Percentiles rank a stretch among this genome's conserved stretches.
These are phyloP conservation scores for Malurus splendens DNA, from an alignment of 2,797 vertebrate genomes.

Conservation along the genomic window DNA sequence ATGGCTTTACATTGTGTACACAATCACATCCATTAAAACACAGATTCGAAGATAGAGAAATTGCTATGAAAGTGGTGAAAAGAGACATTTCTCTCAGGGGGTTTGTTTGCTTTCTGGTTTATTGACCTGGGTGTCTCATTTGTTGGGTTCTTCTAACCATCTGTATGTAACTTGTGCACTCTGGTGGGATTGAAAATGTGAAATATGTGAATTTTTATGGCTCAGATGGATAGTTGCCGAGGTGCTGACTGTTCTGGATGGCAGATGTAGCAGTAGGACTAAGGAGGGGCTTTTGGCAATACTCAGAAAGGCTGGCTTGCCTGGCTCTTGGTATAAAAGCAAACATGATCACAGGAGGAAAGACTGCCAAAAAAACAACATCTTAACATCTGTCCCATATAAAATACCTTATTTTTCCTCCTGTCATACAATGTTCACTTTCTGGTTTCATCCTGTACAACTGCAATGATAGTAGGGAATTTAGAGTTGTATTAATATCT, in stretches of 20 bases:
- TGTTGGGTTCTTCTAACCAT: conserved; percentile 14
- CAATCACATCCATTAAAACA: neutral
- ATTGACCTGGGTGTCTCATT: conserved; percentile 26
- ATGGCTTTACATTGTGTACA: neutral
- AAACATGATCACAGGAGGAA: neutral
- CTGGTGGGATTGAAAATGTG: conserved; percentile 14
- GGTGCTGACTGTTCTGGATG: conserved; percentile 26
- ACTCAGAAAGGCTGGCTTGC: neutral
- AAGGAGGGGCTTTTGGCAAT: neutral
- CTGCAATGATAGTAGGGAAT: neutral
- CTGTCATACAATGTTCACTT: neutral
- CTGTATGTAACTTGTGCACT: neutral
- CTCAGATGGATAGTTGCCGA: neutral
- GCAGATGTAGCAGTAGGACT: conserved; percentile 31
- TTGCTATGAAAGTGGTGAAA: neutral
- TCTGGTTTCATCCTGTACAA: neutral
- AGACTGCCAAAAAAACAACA: neutral
- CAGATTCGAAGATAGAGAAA: neutral
- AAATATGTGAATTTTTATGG: conserved; percentile 35
- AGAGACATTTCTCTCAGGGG: neutral
- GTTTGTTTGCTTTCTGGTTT: conserved; percentile 11
- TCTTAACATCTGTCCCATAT: conserved; percentile 32
- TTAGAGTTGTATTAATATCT: neutral
- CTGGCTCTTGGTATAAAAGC: neutral
- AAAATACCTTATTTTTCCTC: conserved; percentile 30